phyloP scores from a whole-genome alignment of 1,140 invertebrate species.

The Philotrypesis tridentata region DNA sequence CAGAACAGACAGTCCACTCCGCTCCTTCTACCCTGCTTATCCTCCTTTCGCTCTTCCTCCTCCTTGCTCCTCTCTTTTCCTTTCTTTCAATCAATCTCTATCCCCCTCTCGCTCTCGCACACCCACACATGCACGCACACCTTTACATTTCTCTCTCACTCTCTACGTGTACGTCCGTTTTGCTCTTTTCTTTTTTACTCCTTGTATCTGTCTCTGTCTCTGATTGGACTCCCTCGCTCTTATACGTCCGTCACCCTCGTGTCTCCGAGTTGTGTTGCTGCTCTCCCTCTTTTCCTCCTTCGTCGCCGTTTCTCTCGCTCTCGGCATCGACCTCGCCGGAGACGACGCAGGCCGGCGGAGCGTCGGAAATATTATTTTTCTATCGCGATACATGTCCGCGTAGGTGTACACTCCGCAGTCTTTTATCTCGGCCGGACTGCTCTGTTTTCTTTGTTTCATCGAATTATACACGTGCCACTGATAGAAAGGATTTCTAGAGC shows the following conservation, averaged over 20 bases:
- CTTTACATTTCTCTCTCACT: neutral
- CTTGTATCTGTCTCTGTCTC: neutral
- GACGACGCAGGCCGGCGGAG: neutral
- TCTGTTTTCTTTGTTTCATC: neutral
- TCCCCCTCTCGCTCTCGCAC: neutral
- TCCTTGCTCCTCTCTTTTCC: slow-evolving; percentile 51
- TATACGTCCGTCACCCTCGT: slow-evolving; percentile 31
- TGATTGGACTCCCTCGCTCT: slow-evolving; percentile 1
- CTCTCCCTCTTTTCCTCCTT: slow-evolving; percentile 45
- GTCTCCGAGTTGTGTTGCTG: slow-evolving; percentile 6
- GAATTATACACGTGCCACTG: neutral
- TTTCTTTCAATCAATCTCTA: slow-evolving; percentile 20
- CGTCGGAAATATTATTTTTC: slow-evolving; percentile 35
- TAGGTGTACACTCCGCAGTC: slow-evolving; percentile 23
- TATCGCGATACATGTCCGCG: slow-evolving; percentile 26
- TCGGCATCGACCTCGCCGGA: slow-evolving; percentile 54
- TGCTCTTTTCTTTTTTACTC: slow-evolving; percentile 12
- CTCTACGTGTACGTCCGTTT: neutral
- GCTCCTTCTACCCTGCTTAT: slow-evolving; percentile 61
- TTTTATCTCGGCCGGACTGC: slow-evolving; percentile 11
- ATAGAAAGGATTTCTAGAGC: too few species aligned
- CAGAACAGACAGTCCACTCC: slow-evolving; percentile 71
- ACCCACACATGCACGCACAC: neutral
- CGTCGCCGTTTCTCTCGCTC: slow-evolving; percentile 50
- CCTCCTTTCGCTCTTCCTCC: slow-evolving; percentile 52